Conservation (phyloP, 1,140 invertebrate species). For the Procambarus virginalis region DNA sequence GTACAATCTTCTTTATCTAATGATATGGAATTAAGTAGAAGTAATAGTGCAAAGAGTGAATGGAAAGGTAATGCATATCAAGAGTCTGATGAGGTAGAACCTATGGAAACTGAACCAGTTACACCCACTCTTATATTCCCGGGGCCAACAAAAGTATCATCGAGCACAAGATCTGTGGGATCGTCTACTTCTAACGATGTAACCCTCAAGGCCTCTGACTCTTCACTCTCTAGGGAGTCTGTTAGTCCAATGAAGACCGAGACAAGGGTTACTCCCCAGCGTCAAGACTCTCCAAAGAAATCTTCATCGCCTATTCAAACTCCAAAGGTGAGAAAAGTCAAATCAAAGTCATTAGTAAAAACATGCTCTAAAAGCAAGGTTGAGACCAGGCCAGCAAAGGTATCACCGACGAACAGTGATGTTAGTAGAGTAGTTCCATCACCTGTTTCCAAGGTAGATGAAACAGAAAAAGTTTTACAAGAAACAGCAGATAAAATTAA, state of each 20-base stretch:
- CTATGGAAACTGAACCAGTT: conserved; percentile 35
- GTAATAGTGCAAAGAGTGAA: conserved; percentile 13
- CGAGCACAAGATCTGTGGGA: conserved; percentile 48
- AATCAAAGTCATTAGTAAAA: conserved; percentile 57
- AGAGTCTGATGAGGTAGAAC: conserved; percentile 16
- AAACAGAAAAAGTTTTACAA: conserved; percentile 67
- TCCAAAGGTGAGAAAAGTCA: conserved; percentile 56
- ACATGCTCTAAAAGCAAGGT: conserved; percentile 26
- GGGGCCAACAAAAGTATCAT: conserved; percentile 14
- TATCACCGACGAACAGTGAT: conserved; percentile 16
- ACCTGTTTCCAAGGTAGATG: conserved; percentile 31
- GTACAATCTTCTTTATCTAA: not conserved
- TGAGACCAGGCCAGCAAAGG: conserved; percentile 22
- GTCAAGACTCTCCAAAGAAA: conserved; percentile 13
- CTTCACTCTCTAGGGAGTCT: conserved; percentile 59
- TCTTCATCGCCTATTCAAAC: conserved; percentile 29
- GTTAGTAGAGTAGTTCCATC: conserved; percentile 21
- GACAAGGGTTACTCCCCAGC: not conserved
- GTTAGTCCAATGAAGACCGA: conserved; percentile 54
- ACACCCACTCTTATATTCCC: not conserved
- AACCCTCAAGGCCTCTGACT: conserved; percentile 65
- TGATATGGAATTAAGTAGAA: conserved; percentile 17
- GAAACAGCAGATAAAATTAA: conserved; percentile 66
- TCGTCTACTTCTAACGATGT: conserved; percentile 54
- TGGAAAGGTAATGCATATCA: not conserved